Conservation (phyloP, 2,113 vertebrate genomes). For the Spea multiplicata region DNA sequence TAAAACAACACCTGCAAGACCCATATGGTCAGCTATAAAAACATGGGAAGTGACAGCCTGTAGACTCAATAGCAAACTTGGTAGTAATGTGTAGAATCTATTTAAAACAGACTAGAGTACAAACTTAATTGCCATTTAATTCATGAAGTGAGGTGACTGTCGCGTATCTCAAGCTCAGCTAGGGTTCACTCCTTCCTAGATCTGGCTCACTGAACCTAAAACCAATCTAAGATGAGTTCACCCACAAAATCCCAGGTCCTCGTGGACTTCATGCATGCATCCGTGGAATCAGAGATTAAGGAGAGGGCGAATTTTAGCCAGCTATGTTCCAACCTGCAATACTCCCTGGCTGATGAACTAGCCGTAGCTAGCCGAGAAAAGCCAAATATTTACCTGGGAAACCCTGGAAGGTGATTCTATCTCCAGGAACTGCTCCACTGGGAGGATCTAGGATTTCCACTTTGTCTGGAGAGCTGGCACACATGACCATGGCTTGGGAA, state of each 20-base stretch:
- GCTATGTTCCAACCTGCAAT: too few species aligned
- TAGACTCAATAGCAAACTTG: slow-evolving; percentile 23
- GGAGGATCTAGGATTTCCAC: slow-evolving; percentile 90
- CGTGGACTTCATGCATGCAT: too few species aligned
- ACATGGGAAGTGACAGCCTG: not conserved
- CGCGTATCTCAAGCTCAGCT: too few species aligned
- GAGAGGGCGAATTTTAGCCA: too few species aligned
- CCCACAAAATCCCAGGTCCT: not conserved
- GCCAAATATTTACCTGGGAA: slow-evolving; percentile 75
- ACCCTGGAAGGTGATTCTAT: slow-evolving; percentile 80
- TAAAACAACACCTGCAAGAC: not conserved
- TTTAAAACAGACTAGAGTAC: not conserved
- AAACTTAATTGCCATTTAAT: too few species aligned
- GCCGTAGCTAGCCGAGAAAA: not conserved
- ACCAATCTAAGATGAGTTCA: too few species aligned
- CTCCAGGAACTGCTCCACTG: slow-evolving; percentile 76
- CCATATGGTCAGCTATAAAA: slow-evolving; percentile 8
- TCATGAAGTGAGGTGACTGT: too few species aligned
- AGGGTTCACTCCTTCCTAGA: too few species aligned
- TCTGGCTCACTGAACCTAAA: too few species aligned
- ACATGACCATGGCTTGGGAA: slow-evolving; percentile 93
- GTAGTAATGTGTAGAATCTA: not conserved
- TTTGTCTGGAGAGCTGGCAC: slow-evolving; percentile 86
- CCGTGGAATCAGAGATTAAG: too few species aligned
- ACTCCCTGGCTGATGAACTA: too few species aligned